phyloP scores from a whole-genome alignment of 2,797 vertebrate species.

The Tokudaia tokunoshimensis region DNA sequence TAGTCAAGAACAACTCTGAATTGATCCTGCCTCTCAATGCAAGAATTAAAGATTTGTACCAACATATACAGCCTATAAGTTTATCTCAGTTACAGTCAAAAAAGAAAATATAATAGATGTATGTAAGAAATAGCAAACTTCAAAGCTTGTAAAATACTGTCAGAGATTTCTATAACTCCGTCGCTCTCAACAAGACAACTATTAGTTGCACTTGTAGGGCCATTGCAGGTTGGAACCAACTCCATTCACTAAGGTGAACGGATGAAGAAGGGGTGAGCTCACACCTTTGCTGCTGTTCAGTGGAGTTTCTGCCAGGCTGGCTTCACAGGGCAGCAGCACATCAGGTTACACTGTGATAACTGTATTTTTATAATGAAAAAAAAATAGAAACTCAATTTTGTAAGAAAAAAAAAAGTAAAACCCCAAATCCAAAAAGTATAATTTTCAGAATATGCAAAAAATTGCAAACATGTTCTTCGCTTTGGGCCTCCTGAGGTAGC shows the following conservation, averaged over 20 bases:
- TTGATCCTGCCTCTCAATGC: background rate
- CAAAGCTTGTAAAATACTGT: slow-evolving; percentile 18
- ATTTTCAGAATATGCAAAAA: slow-evolving; percentile 71
- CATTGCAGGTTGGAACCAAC: slow-evolving; percentile 54
- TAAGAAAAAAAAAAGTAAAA: slow-evolving; percentile 19
- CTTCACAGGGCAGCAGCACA: slow-evolving; percentile 82
- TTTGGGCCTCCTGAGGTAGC: background rate
- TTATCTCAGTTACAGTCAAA: slow-evolving; percentile 55
- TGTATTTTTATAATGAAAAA: slow-evolving; percentile 82
- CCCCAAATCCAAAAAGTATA: slow-evolving; percentile 61
- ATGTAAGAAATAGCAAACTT: background rate
- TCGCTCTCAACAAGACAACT: slow-evolving; percentile 7
- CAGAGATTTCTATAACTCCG: slow-evolving; percentile 21
- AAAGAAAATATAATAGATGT: slow-evolving; percentile 9
- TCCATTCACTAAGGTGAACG: slow-evolving; percentile 80
- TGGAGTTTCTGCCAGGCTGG: slow-evolving; percentile 84
- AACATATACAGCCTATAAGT: background rate
- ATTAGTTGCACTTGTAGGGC: slow-evolving; percentile 48
- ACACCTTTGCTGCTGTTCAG: slow-evolving; percentile 85
- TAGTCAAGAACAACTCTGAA: background rate
- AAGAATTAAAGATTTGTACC: background rate
- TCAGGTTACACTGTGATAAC: slow-evolving; percentile 83
- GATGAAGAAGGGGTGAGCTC: slow-evolving; percentile 75
- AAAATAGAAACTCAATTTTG: slow-evolving; percentile 82
- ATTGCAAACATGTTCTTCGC: slow-evolving; percentile 26